These are phyloP conservation scores for Oreochromis spilurus DNA, from an alignment of 2,113 vertebrate species.

Conservation along the genomic window DNA sequence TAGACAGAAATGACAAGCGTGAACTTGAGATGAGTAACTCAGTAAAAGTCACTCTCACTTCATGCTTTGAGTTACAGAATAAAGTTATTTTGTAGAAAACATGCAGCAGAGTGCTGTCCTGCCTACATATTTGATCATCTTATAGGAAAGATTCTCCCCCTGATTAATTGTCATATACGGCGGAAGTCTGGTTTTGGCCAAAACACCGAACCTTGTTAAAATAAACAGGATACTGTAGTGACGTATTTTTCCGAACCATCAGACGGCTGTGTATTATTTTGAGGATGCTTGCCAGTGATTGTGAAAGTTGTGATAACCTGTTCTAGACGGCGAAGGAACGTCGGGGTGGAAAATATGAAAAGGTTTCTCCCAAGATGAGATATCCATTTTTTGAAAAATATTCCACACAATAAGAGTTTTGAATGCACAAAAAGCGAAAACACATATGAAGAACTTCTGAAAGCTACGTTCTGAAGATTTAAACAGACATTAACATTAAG, in stretches of 20 bases:
- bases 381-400: neutral
- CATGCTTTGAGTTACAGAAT: neutral
- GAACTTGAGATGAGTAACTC: constrained; percentile 59
- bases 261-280: constrained; percentile 45
- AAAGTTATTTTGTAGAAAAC: neutral
- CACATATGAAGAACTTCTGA: neutral
- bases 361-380: constrained; percentile 20
- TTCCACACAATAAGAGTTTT: neutral
- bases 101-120: neutral
- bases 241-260: constrained; percentile 67
- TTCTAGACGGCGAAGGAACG: constrained; percentile 34
- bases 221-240: constrained; percentile 71
- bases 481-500: neutral
- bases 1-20: constrained; percentile 70
- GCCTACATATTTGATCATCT: neutral
- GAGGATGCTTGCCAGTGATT: constrained; percentile 44
- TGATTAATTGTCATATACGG: constrained; percentile 20
- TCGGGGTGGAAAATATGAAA: constrained; percentile 66
- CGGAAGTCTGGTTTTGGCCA: constrained; percentile 34
- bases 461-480: neutral
- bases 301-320: constrained; percentile 57
- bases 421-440: neutral
- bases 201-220: constrained; percentile 27
- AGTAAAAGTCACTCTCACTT: constrained; percentile 66
- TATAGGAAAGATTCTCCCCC: constrained; percentile 30